These are phyloP conservation scores for Caenorhabditis plicata DNA, from an alignment of 2,888 invertebrate genomes.

Conservation along the genomic window DNA sequence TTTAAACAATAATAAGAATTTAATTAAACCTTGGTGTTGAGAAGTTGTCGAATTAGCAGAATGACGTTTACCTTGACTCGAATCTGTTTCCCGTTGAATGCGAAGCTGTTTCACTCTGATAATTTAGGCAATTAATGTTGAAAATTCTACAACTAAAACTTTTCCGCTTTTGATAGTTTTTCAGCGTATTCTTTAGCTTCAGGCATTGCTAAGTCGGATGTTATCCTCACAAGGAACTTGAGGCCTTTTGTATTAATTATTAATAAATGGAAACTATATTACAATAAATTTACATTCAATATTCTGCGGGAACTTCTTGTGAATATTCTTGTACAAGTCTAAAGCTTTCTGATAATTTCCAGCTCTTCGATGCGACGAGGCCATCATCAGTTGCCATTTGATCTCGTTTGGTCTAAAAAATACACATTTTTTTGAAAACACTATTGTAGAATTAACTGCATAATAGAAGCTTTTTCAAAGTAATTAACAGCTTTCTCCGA, in stretches of 20 bases:
- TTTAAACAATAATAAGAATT: too few relatives aligned
- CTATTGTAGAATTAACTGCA: slow-evolving; percentile 69
- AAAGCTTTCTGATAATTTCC: slow-evolving; percentile 84
- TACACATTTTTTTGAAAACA: neutral
- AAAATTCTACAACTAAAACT: slow-evolving; percentile 3
- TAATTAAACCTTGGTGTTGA: slow-evolving; percentile 18
- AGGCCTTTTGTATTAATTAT: too few relatives aligned
- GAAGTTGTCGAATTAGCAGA: slow-evolving; percentile 51
- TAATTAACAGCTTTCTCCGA: slow-evolving; percentile 83
- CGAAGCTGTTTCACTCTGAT: slow-evolving; percentile 36
- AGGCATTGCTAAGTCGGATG: slow-evolving; percentile 84
- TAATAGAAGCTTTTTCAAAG: slow-evolving; percentile 79
- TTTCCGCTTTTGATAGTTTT: slow-evolving; percentile 41
- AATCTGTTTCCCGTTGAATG: slow-evolving; percentile 44
- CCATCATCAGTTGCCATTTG: slow-evolving; percentile 83
- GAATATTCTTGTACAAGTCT: slow-evolving; percentile 81
- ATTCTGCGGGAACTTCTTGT: slow-evolving; percentile 88
- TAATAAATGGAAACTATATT: too few relatives aligned
- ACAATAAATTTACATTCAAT: too few relatives aligned
- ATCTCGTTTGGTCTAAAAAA: slow-evolving; percentile 75
- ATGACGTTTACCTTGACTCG: slow-evolving; percentile 60
- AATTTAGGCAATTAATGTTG: neutral
- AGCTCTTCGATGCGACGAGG: slow-evolving; percentile 75
- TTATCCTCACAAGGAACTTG: slow-evolving; percentile 82
- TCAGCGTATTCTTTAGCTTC: slow-evolving; percentile 76